Percentiles rank a stretch among this genome's conserved stretches.
These are phyloP conservation scores for Plagodis pulveraria DNA, from an alignment of 2,888 invertebrate species.

Conservation along the genomic window DNA sequence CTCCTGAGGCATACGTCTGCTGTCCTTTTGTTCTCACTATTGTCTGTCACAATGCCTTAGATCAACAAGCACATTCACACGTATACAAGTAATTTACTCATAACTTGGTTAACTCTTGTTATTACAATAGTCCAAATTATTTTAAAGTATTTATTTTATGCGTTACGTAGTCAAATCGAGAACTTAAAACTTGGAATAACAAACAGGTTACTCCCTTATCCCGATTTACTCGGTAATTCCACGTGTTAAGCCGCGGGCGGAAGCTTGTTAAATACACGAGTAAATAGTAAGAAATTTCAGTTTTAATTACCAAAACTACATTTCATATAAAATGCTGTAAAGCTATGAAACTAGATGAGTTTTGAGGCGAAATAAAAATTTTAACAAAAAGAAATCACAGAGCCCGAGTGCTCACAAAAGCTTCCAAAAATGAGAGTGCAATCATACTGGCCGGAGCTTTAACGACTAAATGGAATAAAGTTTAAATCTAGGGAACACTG, in stretches of 20 bases:
- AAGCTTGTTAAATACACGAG: no score
- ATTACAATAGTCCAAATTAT: no score
- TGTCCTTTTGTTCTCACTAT: slow-evolving; percentile 50
- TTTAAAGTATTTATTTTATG: no score
- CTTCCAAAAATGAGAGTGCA: slow-evolving; percentile 58
- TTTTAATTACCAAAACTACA: no score
- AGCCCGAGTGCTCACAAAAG: slow-evolving; percentile 44
- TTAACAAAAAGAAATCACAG: slow-evolving; percentile 25
- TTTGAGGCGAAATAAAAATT: slow-evolving; percentile 27
- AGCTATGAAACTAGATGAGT: slow-evolving; percentile 28
- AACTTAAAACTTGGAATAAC: no score
- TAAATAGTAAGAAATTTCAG: no score
- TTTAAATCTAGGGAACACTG: slow-evolving; percentile 62
- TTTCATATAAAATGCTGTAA: slow-evolving; percentile 9
- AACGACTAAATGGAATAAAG: slow-evolving; percentile 61
- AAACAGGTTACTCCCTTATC: no score
- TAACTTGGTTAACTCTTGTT: no score
- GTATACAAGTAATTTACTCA: background rate
- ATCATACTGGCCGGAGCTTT: slow-evolving; percentile 58
- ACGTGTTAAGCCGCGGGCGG: no score
- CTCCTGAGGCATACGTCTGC: slow-evolving; percentile 52
- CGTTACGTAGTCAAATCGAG: no score
- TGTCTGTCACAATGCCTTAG: slow-evolving; percentile 34
- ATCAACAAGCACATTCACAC: background rate
- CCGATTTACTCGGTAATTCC: no score